Evolutionary conservation across 2,113 vertebrate genomes (phyloP), one percentile per base, ranked within the genome.

Genomic region (Etia nguti): DNA sequence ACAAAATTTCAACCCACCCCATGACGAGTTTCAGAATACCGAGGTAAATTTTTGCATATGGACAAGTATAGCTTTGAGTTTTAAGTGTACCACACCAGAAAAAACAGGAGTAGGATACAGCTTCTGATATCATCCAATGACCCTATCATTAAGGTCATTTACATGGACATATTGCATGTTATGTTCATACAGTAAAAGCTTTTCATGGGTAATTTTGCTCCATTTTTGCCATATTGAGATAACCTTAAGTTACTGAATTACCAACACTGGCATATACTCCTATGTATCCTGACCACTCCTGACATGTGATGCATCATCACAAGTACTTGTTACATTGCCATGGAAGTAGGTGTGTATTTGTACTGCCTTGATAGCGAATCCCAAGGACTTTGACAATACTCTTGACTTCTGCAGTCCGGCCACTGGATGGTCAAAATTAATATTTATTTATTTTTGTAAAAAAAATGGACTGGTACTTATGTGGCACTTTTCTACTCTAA

Each of bases 11-110:
- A 38, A 38, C 4, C 36, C 34, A 22, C n/a, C 36, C 1, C 11
- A 22, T 43, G n/a, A 16, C 0, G 1, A 70, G 20, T 0, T 26
- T 70, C n/a, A 43, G 12, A 70, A 70, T 26, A 43, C 22, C 0
- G n/a, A 16, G 8, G n/a, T 3, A 3, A 70, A 43, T 70, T 38
- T 16, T 70, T 70, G 38, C n/a, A 10, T 43, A 22, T 65, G 10
- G 20, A 65, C 31, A 38, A n/a, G 20, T 38, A 38, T 65, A 38
- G 60, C 20, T 65, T 43, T 24, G n/a, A 24, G 0, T 26, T 43
- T 70, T 43, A 4, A 46, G n/a, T 24, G 13, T 43, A 26, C 4
- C 36, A 68, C 1, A 41, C 3, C 34, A 41, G 34, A 1, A 41
- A 68, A 41, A 41, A 36, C 62, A 68, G 36, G 36, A 11, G 20